These are phyloP conservation scores for Hypselothyrea guttata DNA, from an alignment of 2,888 invertebrate species.

Conservation along the genomic window DNA sequence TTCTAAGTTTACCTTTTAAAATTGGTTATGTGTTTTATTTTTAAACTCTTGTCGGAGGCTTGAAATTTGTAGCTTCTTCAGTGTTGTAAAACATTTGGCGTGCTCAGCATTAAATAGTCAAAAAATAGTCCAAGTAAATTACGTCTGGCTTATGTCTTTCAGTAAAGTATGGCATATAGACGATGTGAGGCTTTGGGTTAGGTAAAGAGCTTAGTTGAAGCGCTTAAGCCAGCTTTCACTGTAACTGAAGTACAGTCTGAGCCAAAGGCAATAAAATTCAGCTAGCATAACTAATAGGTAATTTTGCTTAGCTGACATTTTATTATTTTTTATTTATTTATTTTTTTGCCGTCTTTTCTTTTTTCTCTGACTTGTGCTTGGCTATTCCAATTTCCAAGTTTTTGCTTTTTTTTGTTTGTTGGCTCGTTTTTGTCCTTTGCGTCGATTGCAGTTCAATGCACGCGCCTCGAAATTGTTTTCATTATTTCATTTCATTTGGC, in stretches of 20 bases:
- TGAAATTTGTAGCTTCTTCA: too few species aligned
- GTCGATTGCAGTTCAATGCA: slow-evolving; percentile 65
- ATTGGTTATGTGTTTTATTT: too few species aligned
- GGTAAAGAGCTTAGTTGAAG: background rate
- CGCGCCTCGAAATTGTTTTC: slow-evolving; percentile 66
- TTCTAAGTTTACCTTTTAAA: too few species aligned
- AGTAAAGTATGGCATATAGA: too few species aligned
- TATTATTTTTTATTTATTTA: too few species aligned
- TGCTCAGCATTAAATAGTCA: too few species aligned
- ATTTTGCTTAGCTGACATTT: slow-evolving; percentile 42
- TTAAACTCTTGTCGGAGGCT: too few species aligned
- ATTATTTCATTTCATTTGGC: slow-evolving; percentile 70
- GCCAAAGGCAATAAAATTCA: slow-evolving; percentile 48
- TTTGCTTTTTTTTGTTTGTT: background rate
- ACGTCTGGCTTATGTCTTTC: too few species aligned
- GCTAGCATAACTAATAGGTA: slow-evolving; percentile 62
- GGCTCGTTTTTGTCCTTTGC: slow-evolving; percentile 3
- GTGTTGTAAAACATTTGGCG: too few species aligned
- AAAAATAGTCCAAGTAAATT: too few species aligned
- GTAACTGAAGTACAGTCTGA: slow-evolving; percentile 5
- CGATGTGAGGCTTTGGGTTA: background rate
- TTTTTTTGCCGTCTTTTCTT: slow-evolving; percentile 35
- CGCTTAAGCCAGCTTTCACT: background rate
- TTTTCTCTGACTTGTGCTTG: background rate
- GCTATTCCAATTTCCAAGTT: background rate